Evolutionary conservation across 1,140 invertebrate genomes (phyloP), one percentile per base, ranked within the genome.

Genomic region (Drosophila watanabei): DNA sequence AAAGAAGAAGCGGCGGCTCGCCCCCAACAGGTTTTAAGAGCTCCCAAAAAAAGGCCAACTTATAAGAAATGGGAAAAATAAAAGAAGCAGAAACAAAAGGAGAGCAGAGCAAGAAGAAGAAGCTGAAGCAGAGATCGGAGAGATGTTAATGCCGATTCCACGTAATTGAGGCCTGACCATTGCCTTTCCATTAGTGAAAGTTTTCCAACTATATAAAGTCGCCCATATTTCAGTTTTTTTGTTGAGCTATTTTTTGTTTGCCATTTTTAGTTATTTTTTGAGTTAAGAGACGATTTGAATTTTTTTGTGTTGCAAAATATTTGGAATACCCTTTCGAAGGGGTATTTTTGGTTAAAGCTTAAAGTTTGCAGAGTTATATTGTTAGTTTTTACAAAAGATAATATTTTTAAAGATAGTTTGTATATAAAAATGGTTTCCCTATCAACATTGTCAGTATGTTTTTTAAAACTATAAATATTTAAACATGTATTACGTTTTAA

Each of bases 131-230:
- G 52, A 46, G 62, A 75, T 68, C 54, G 46, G 46, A 45, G 54
- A 80, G 70, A 81, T 85, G 75, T 76, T 89, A 90, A 90, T 85
- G 79, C 52, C 61, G 66, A 76, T 79, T 79, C 72, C 79, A 80
- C 70, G 79, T 80, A 73, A 64, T 78, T 78, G 64, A 43, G 64
- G 70, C 48, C 43, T 68, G 56, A 56, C 43, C 52, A 79, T 64
- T 72, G 60, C 62, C 56, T 75, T 82, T 71, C 80, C 60, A 82
- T 82, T 90, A 89, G 86, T 90, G 86, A 89, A 89, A 89, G 86
- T 89, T 89, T 79, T 65, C 32, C 63, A 39, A 16, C 70, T 72
- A 32, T 59, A 71, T 73, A 41, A 69, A 69, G 68, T 24, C 63
- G 63, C 20, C 59, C 64, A 64, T 66, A 68, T 52, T 70, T 69